Percentiles rank a stretch among this genome's conserved stretches.
Conservation (phyloP, 2,888 invertebrate species). For the Teleiodes luculella region DNA sequence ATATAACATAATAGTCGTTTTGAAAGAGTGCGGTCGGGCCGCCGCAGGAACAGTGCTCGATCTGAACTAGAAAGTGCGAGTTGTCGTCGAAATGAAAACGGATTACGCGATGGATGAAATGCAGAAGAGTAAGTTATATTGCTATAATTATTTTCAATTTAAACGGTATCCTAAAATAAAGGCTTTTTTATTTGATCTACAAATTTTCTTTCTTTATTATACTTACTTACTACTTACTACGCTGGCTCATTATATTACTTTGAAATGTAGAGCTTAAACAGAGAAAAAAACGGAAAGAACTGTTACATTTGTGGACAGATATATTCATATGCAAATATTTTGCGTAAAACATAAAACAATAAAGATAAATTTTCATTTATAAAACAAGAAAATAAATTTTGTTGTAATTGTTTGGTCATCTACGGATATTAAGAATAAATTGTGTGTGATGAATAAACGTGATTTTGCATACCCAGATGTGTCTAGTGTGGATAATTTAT, state of each 20-base stretch:
- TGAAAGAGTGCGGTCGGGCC: slow-evolving; percentile 52
- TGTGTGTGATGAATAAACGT: neutral
- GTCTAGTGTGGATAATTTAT: slow-evolving; percentile 6
- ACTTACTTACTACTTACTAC: too few relatives aligned
- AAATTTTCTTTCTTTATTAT: too few relatives aligned
- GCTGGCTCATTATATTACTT: too few relatives aligned
- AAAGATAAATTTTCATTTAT: too few relatives aligned
- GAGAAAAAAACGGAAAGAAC: too few relatives aligned
- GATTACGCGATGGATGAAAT: slow-evolving; percentile 76
- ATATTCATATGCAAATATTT: too few relatives aligned
- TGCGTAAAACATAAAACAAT: too few relatives aligned
- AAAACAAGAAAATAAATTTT: too few relatives aligned
- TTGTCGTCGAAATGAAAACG: slow-evolving; percentile 66
- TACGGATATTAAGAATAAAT: neutral
- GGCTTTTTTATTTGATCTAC: neutral
- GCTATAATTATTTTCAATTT: neutral
- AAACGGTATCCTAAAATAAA: too few relatives aligned
- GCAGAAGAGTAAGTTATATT: slow-evolving; percentile 69
- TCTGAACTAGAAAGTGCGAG: slow-evolving; percentile 55
- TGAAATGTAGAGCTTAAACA: too few relatives aligned
- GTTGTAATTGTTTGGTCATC: too few relatives aligned
- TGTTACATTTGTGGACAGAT: too few relatives aligned
- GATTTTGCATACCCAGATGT: slow-evolving; percentile 7
- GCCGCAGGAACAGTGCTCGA: slow-evolving; percentile 38
- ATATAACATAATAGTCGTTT: slow-evolving; percentile 37